These are phyloP conservation scores for Drosophila siamana DNA, from an alignment of 2,888 invertebrate species.

Conservation along the genomic window DNA sequence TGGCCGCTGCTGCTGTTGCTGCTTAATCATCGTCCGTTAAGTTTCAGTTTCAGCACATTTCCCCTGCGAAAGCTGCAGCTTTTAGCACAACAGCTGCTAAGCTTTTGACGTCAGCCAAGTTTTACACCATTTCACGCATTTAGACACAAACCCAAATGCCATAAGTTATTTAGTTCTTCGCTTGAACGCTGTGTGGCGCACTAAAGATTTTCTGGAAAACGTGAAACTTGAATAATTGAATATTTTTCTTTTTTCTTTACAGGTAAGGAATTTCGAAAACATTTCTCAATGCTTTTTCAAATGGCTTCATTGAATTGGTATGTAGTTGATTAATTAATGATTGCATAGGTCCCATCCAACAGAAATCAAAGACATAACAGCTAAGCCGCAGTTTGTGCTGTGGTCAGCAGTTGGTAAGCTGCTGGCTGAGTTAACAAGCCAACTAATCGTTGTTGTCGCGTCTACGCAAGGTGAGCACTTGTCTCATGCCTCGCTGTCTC, in stretches of 20 bases:
- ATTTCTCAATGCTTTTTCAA: slow-evolving; percentile 11
- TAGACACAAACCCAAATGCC: slow-evolving; percentile 34
- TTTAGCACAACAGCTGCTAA: slow-evolving; percentile 27
- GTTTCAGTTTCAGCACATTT: slow-evolving; percentile 20
- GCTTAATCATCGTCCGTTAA: slow-evolving; percentile 31
- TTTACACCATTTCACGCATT: slow-evolving; percentile 3
- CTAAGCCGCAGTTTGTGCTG: background rate
- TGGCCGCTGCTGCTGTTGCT: slow-evolving; percentile 28
- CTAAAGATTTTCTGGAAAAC: background rate
- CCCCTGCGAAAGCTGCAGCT: slow-evolving; percentile 30
- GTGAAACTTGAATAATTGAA: background rate
- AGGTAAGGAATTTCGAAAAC: slow-evolving; percentile 37
- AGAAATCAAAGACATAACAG: slow-evolving; percentile 6
- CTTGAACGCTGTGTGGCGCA: slow-evolving; percentile 26
- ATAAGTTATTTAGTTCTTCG: background rate
- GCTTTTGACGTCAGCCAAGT: slow-evolving; percentile 32
- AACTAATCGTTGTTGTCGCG: slow-evolving; percentile 13
- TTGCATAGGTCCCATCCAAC: background rate
- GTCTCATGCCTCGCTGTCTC: slow-evolving; percentile 20
- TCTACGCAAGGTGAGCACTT: background rate
- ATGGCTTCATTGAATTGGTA: slow-evolving; percentile 50
- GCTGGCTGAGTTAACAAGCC: background rate
- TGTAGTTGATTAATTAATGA: slow-evolving; percentile 18
- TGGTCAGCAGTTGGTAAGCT: slow-evolving; percentile 17
- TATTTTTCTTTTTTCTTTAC: slow-evolving; percentile 31